A percentile compares a stretch with the other conserved stretches of the same genome.
phyloP scores from a whole-genome alignment of 2,888 invertebrate genomes.

The Dermolepida albohirtum region DNA sequence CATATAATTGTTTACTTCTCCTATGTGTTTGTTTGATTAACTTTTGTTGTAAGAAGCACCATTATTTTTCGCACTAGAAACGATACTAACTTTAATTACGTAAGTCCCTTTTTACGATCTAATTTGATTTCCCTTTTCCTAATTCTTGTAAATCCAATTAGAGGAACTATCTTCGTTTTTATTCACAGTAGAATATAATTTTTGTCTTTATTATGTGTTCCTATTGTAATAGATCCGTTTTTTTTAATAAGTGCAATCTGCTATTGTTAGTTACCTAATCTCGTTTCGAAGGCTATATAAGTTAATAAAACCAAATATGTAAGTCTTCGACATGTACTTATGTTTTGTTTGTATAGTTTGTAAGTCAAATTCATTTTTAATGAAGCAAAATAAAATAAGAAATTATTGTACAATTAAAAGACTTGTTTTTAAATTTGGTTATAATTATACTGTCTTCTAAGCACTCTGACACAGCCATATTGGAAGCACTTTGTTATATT shows the following conservation, averaged over 20 bases:
- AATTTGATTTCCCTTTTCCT: no score
- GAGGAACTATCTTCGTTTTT: no score
- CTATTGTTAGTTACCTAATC: slow-evolving; percentile 53
- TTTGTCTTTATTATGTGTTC: no score
- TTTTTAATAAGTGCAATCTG: slow-evolving; percentile 52
- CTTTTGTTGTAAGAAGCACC: no score
- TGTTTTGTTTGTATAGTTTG: not conserved
- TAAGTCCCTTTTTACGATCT: no score
- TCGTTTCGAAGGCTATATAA: slow-evolving; percentile 32
- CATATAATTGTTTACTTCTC: no score
- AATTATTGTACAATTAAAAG: slow-evolving; percentile 26
- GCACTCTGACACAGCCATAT: slow-evolving; percentile 27
- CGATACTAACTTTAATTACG: no score
- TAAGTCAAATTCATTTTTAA: not conserved
- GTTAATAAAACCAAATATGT: slow-evolving; percentile 14
- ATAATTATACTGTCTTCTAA: slow-evolving; percentile 10
- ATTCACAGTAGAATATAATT: no score
- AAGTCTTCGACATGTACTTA: slow-evolving; percentile 4
- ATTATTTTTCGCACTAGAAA: no score
- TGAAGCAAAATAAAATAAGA: not conserved
- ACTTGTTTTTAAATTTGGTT: slow-evolving; percentile 2
- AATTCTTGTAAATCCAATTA: no score
- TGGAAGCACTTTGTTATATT: slow-evolving; percentile 43
- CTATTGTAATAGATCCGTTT: no score
- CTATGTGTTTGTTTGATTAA: no score